These are phyloP conservation scores for Littorina saxatilis DNA, from an alignment of 1,140 invertebrate genomes.

Conservation along the genomic window DNA sequence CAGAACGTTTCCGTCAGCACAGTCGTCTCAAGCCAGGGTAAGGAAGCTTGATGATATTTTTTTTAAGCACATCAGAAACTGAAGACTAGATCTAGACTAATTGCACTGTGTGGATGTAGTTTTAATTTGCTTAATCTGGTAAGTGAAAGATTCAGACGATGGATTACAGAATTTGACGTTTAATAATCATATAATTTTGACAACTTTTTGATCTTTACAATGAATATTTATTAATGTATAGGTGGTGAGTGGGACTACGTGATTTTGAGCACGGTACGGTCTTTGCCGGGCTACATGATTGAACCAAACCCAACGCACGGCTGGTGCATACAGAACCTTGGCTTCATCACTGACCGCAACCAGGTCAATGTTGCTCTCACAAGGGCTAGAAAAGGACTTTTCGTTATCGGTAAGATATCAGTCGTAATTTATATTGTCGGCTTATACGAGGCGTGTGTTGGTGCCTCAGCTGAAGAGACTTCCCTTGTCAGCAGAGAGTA, in stretches of 20 bases:
- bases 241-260: conserved; percentile 69
- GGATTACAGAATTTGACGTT: no score
- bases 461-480: background rate
- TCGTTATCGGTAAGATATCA: conserved; percentile 65
- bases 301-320: conserved; percentile 59
- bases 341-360: conserved; percentile 67
- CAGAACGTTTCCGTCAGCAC: conserved; percentile 40
- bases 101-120: no score
- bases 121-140: no score
- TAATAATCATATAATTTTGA: no score
- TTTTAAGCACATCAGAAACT: no score
- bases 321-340: conserved; percentile 66
- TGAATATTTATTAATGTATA: no score
- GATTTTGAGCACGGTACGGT: conserved; percentile 62
- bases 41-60: no score
- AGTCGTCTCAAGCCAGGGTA: conserved; percentile 56
- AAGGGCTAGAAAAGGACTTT: conserved; percentile 65
- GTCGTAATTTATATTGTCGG: background rate
- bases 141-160: no score
- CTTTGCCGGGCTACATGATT: conserved; percentile 62
- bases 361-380: conserved; percentile 71
- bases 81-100: no score
- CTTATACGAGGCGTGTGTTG: no score
- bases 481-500: background rate
- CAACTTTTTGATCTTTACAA: no score